A percentile compares a stretch with the other conserved stretches of the same genome.
phyloP scores from a whole-genome alignment of 2,113 vertebrate species.

The Callipepla californica region DNA sequence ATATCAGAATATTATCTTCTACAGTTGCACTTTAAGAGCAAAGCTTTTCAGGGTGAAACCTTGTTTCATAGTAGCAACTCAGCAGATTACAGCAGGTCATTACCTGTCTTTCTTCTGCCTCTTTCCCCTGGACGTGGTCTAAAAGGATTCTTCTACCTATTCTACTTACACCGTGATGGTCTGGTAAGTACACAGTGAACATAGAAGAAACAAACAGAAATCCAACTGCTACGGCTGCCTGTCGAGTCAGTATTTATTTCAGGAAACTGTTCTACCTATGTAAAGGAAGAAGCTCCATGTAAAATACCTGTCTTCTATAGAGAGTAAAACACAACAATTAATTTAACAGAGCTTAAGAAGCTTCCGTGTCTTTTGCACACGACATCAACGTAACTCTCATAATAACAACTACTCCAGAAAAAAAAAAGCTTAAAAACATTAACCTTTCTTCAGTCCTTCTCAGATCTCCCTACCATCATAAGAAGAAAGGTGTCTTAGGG shows the following conservation, averaged over 20 bases:
- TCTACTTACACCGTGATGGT: background rate
- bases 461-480: background rate
- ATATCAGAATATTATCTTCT: conserved; percentile 8
- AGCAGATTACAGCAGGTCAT: background rate
- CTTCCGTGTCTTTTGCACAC: background rate
- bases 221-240: background rate
- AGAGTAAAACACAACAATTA: background rate
- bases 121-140: background rate
- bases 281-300: background rate
- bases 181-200: background rate
- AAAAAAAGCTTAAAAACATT: background rate
- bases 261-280: fast-evolving
- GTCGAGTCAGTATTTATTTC: background rate
- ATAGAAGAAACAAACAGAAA: background rate
- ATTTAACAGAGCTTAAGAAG: background rate
- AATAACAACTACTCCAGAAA: background rate
- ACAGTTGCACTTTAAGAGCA: background rate
- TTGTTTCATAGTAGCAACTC: conserved; percentile 12
- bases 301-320: background rate
- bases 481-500: background rate
- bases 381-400: background rate
- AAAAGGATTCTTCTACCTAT: background rate
- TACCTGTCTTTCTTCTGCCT: background rate
- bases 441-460: background rate
- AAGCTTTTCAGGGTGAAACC: background rate